Base-by-base conservation (phyloP, 2,797 vertebrate species). In the Lagocephalus sceleratus region DNA sequence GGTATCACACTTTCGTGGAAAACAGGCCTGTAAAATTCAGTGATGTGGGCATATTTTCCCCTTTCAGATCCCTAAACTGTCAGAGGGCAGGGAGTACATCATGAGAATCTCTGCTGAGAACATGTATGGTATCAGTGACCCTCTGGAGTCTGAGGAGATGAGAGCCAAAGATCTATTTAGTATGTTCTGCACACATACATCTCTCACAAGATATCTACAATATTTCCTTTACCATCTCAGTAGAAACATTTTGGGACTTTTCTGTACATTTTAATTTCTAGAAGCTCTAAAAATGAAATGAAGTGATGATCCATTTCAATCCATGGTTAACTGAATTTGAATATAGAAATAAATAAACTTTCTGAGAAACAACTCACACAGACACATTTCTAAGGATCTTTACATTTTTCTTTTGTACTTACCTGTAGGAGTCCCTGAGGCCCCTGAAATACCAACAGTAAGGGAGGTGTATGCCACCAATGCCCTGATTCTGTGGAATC, bases 151-250 rank as follows among this genome's bases (percentile, higher is more conserved):
- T 23, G 95, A 95, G 69, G 93, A 96, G 75, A 94, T 97, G 92
- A 96, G 91, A 89, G 96, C 97, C 80, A 98, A 94, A 88, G 97
- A 99, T 81, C 93, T 92, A 46, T 99, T 94, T 85, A 94, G 97
- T 99, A 95, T 6, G 96, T 87, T 51, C 45, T 50, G 42, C 20
- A 51, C 10, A 5, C 22, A 12, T 19, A 10, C 4, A 14, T 35
- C 32, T 35, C 12, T 35, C 32, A 35, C 4, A 2, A 35, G 32
- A 35, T 35, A n/a, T 17, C 40, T 5, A 6, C 40, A 26, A 2
- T 6, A 20, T 0, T 44, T 19, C 45, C 6, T 39, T 1, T 6
- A 23, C 20, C 47, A 9, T 1, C 7, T 42, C 40, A 42, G 40
- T 19, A 6, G 40, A 42, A 17, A 17, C 40, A 41, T 9, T n/a